A percentile compares a stretch with the other conserved stretches of the same genome.
These are phyloP conservation scores for Phthorimaea operculella DNA, from an alignment of 1,140 invertebrate species.

Conservation along the genomic window DNA sequence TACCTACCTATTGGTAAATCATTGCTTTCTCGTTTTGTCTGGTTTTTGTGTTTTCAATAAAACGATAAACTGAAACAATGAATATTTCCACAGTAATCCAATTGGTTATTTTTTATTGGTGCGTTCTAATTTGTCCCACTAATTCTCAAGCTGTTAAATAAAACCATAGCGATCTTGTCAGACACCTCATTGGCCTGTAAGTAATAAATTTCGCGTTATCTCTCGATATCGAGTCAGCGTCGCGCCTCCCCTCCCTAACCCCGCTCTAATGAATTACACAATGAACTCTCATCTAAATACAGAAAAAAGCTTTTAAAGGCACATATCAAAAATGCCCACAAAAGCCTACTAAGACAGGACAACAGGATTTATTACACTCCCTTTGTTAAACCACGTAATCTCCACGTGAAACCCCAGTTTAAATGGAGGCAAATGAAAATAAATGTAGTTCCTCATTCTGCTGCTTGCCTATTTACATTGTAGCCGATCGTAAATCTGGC, in stretches of 20 bases:
- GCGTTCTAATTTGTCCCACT: constrained; percentile 41
- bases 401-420: constrained; percentile 63
- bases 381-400: constrained; percentile 68
- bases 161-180: constrained; percentile 49
- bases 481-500: constrained; percentile 48
- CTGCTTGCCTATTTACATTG: constrained; percentile 61
- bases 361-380: constrained; percentile 61
- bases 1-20: too few species aligned
- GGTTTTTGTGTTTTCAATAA: too few species aligned
- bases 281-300: constrained; percentile 68
- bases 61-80: too few species aligned
- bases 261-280: constrained; percentile 66
- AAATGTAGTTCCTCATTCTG: constrained; percentile 66
- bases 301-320: constrained; percentile 69
- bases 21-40: too few species aligned
- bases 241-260: constrained; percentile 53
- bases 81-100: too few species aligned
- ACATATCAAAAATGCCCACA: constrained; percentile 68
- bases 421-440: constrained; percentile 66
- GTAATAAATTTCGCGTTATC: constrained; percentile 63
- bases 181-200: constrained; percentile 47
- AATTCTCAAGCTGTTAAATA: constrained; percentile 47
- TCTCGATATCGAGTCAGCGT: constrained; percentile 58
- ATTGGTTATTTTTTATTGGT: too few species aligned
- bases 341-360: constrained; percentile 65